Percentiles rank a stretch among this genome's conserved stretches.
These are phyloP conservation scores for Epinotia demarniana DNA, from an alignment of 2,888 invertebrate genomes.

Conservation along the genomic window DNA sequence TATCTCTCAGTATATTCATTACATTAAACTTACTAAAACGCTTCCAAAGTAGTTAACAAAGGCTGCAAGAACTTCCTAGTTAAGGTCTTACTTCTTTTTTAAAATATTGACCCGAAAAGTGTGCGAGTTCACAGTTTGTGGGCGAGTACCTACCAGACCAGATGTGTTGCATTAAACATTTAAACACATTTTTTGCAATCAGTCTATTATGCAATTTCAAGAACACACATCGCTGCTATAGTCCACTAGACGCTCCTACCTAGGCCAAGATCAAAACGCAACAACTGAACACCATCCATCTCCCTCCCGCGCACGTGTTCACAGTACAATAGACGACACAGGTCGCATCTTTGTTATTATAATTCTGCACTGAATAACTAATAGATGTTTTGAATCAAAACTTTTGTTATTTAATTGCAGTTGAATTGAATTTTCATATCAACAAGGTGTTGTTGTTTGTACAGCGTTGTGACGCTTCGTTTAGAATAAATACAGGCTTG, in stretches of 20 bases:
- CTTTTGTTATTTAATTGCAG: slow-evolving; percentile 42
- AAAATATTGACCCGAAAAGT: too few species aligned
- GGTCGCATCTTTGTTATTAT: slow-evolving; percentile 45
- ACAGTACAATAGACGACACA: slow-evolving; percentile 36
- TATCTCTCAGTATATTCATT: too few species aligned
- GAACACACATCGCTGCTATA: slow-evolving; percentile 5
- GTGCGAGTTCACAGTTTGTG: too few species aligned
- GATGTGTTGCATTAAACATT: not conserved
- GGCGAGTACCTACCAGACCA: too few species aligned
- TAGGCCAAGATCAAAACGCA: slow-evolving; percentile 31
- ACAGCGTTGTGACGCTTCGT: slow-evolving; percentile 20
- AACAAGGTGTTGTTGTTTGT: slow-evolving; percentile 40
- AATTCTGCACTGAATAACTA: slow-evolving; percentile 43
- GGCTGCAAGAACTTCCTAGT: too few species aligned
- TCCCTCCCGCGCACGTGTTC: slow-evolving; percentile 38
- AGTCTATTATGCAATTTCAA: slow-evolving; percentile 2
- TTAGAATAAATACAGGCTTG: slow-evolving; percentile 11
- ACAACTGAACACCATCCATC: slow-evolving; percentile 30
- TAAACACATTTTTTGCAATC: slow-evolving; percentile 4
- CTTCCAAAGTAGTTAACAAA: too few species aligned
- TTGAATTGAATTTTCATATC: slow-evolving; percentile 41
- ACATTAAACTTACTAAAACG: too few species aligned
- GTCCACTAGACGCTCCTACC: not conserved
- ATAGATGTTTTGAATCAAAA: slow-evolving; percentile 42
- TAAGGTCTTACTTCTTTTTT: too few species aligned